These are phyloP conservation scores for Furcifer pardalis DNA, from an alignment of 2,797 vertebrate genomes.

Conservation along the genomic window DNA sequence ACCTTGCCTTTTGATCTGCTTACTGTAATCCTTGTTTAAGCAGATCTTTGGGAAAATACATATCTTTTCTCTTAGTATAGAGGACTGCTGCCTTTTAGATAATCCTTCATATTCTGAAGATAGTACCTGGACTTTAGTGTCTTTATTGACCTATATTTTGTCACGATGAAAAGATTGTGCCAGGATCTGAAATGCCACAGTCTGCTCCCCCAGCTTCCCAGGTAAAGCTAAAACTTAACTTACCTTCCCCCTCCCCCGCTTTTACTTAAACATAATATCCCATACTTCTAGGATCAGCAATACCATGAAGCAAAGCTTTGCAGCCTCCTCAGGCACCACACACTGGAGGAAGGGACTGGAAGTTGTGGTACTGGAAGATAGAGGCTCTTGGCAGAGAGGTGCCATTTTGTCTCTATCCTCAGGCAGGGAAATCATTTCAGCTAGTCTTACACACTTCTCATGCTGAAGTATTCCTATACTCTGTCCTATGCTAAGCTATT, in stretches of 20 bases:
- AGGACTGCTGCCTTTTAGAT: not conserved
- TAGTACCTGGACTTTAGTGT: not conserved
- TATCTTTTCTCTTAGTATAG: conserved; percentile 16
- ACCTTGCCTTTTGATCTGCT: not conserved
- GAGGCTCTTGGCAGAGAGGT: too few relatives aligned
- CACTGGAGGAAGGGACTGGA: too few relatives aligned
- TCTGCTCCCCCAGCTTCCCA: too few relatives aligned
- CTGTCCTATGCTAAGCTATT: too few relatives aligned
- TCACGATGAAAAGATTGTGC: not conserved
- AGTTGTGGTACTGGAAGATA: too few relatives aligned
- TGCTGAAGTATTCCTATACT: not conserved
- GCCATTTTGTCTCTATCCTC: too few relatives aligned
- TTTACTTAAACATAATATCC: not conserved
- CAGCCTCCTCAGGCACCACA: too few relatives aligned
- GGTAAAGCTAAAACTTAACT: too few relatives aligned
- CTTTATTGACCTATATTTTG: not conserved
- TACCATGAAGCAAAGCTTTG: too few relatives aligned
- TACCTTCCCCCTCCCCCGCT: not conserved
- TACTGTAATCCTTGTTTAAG: not conserved
- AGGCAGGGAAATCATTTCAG: too few relatives aligned
- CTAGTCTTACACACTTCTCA: not conserved
- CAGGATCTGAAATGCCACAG: not conserved
- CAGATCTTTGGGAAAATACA: too few relatives aligned
- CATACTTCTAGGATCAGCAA: too few relatives aligned
- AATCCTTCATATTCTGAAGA: not conserved